These are phyloP conservation scores for Coleophora deauratella DNA, from an alignment of 2,888 invertebrate species.

Conservation along the genomic window DNA sequence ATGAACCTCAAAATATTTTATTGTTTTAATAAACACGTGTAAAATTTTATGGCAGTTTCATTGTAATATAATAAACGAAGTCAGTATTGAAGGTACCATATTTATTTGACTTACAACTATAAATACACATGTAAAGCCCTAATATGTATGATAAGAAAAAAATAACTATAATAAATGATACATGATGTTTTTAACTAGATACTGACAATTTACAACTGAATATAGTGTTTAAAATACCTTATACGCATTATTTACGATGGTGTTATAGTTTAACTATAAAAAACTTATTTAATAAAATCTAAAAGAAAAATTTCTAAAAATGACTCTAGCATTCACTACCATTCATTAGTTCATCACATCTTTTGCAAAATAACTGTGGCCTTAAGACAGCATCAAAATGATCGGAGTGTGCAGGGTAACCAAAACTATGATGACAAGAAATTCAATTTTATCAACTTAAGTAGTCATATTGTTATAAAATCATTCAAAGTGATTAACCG, in stretches of 20 bases:
- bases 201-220: slow-evolving; percentile 20
- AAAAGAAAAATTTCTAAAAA: slow-evolving; percentile 19
- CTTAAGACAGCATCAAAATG: too few relatives aligned
- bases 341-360: slow-evolving; percentile 10
- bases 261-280: slow-evolving; percentile 18
- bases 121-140: slow-evolving; percentile 51
- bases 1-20: slow-evolving; percentile 5
- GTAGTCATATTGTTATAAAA: too few relatives aligned
- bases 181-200: slow-evolving; percentile 15
- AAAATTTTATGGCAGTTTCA: background rate
- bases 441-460: too few relatives aligned
- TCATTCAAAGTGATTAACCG: too few relatives aligned
- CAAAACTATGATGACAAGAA: too few relatives aligned
- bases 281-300: slow-evolving; percentile 7
- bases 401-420: too few relatives aligned
- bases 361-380: too few relatives aligned
- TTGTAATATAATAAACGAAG: slow-evolving; percentile 2
- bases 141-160: slow-evolving; percentile 34
- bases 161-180: slow-evolving; percentile 23
- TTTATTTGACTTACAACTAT: slow-evolving; percentile 63
- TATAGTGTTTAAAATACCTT: slow-evolving; percentile 7
- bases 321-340: slow-evolving; percentile 20
- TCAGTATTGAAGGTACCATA: slow-evolving; percentile 37
- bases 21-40: slow-evolving; percentile 7
- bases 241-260: slow-evolving; percentile 18